A percentile compares a stretch with the other conserved stretches of the same genome.
Evolutionary conservation across 2,888 invertebrate species (phyloP).

Genomic region (Kuschelorhynchus macadamiae): DNA sequence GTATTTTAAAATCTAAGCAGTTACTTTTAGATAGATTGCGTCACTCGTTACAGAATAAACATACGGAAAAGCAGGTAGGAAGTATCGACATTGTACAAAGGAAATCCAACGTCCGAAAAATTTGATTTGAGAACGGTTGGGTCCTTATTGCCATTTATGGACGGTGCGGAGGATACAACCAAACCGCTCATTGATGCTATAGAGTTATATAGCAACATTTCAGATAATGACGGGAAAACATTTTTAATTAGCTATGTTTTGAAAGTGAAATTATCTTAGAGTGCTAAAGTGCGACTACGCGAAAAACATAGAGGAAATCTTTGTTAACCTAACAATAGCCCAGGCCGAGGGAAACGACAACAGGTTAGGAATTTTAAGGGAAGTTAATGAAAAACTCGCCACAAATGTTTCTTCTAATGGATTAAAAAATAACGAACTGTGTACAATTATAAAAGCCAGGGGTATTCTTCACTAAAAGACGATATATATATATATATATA

Average conservation of each 20-base stretch:
- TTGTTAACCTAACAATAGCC: no score
- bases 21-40: no score
- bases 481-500: no score
- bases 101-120: constrained; percentile 30
- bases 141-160: constrained; percentile 44
- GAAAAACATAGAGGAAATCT: no score
- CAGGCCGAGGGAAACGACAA: constrained; percentile 1
- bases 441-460: constrained; percentile 28
- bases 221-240: constrained; percentile 49
- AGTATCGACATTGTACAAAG: background rate
- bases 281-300: background rate
- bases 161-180: constrained; percentile 46
- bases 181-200: constrained; percentile 54
- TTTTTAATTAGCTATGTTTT: constrained; percentile 49
- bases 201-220: no score
- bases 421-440: no score
- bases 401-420: constrained; percentile 23
- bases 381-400: constrained; percentile 13
- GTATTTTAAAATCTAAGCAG: background rate
- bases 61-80: background rate
- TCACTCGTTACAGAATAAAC: background rate
- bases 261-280: constrained; percentile 31
- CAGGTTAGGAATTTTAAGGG: background rate
- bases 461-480: constrained; percentile 17
- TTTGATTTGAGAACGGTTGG: constrained; percentile 52